A percentile compares a stretch with the other conserved stretches of the same genome.
phyloP scores from a whole-genome alignment of 2,888 invertebrate genomes.

The Epirrhoe alternata region DNA sequence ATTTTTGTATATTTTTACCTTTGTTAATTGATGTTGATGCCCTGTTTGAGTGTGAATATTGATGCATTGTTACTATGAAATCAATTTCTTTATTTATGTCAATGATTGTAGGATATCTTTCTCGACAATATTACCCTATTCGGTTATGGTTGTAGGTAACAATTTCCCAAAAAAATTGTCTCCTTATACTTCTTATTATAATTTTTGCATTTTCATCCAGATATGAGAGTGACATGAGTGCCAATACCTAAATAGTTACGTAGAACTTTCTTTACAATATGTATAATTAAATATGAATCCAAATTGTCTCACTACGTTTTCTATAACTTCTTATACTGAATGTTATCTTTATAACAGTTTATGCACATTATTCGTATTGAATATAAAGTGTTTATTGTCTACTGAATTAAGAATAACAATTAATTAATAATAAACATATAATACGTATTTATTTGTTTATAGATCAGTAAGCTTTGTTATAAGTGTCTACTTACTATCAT shows the following conservation, averaged over 20 bases:
- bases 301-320: conserved; percentile 5
- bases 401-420: conserved; percentile 21
- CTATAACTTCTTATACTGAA: conserved; percentile 11
- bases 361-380: conserved; percentile 29
- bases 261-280: conserved; percentile 35
- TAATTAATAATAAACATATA: conserved; percentile 16
- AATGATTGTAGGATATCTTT: conserved; percentile 67
- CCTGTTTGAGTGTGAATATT: conserved; percentile 53
- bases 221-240: conserved; percentile 55
- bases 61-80: conserved; percentile 16
- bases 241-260: conserved; percentile 57
- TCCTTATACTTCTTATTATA: neutral
- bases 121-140: conserved; percentile 57
- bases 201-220: conserved; percentile 31
- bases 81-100: conserved; percentile 47
- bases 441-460: conserved; percentile 45
- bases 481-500: conserved; percentile 28
- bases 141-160: conserved; percentile 7
- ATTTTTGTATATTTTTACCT: conserved; percentile 69
- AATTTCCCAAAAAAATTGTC: conserved; percentile 1
- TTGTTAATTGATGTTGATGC: conserved; percentile 60
- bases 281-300: conserved; percentile 5
- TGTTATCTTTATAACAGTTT: conserved; percentile 27
- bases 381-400: conserved; percentile 24
- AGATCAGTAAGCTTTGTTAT: conserved; percentile 48